Percentiles rank a stretch among this genome's conserved stretches.
phyloP scores from a whole-genome alignment of 1,140 invertebrate genomes.

The Nymphalis io region DNA sequence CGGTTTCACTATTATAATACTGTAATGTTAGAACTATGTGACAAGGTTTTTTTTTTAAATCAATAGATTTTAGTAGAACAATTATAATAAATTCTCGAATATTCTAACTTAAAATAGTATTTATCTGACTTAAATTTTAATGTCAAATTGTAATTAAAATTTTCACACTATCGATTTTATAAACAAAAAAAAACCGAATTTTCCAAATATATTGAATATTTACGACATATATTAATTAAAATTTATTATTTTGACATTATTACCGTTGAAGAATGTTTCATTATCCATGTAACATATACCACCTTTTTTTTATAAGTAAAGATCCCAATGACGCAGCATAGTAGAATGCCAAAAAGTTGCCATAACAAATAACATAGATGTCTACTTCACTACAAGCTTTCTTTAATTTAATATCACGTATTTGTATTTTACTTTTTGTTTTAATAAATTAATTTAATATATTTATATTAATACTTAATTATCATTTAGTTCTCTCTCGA shows the following conservation, averaged over 20 bases:
- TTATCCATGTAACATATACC: too few species aligned
- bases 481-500: constrained; percentile 22
- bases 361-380: constrained; percentile 13
- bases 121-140: too few species aligned
- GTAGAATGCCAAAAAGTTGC: not conserved
- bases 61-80: too few species aligned
- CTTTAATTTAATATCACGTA: constrained; percentile 25
- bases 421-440: constrained; percentile 2
- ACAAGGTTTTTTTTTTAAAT: not conserved
- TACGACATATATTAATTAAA: too few species aligned
- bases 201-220: too few species aligned
- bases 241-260: too few species aligned
- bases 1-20: not conserved
- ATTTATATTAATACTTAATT: constrained; percentile 22
- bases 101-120: too few species aligned
- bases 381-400: constrained; percentile 17
- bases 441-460: constrained; percentile 5
- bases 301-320: constrained; percentile 1
- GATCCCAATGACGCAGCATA: not conserved
- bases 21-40: not conserved
- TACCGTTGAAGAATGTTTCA: too few species aligned
- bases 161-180: too few species aligned
- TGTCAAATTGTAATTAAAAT: too few species aligned
- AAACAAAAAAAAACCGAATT: too few species aligned
- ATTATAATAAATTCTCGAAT: too few species aligned